A percentile compares a stretch with the other conserved stretches of the same genome.
Conservation (phyloP, 1,140 invertebrate genomes). For the Acromyrmex charruanus region DNA sequence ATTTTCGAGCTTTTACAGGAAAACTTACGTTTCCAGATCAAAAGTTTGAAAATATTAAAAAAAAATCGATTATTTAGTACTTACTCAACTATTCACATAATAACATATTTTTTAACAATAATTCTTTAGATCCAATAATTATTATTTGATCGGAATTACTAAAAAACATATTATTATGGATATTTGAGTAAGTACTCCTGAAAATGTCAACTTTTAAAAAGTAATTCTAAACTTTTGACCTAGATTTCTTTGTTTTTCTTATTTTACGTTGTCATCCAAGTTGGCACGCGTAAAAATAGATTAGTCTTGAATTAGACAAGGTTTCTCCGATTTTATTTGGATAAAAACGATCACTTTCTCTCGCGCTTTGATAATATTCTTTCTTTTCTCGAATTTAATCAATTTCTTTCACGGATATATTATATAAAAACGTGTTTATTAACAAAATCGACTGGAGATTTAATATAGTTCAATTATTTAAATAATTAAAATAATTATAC, state of each 20-base stretch:
- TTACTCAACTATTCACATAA: too few species aligned
- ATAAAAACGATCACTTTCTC: constrained; percentile 4
- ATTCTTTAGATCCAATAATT: too few species aligned
- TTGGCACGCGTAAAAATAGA: not conserved
- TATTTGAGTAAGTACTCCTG: too few species aligned
- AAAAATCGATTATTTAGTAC: too few species aligned
- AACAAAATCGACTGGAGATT: not conserved
- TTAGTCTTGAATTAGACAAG: not conserved
- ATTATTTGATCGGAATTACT: too few species aligned
- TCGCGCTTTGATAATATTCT: not conserved
- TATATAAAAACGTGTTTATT: not conserved
- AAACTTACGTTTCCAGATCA: not conserved
- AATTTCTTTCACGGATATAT: not conserved
- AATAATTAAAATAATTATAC: not conserved
- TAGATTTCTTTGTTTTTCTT: not conserved
- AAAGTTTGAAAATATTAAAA: too few species aligned
- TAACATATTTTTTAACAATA: too few species aligned
- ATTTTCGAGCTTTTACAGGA: not conserved
- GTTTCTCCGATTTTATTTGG: not conserved
- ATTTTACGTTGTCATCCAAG: not conserved
- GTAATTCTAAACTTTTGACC: too few species aligned
- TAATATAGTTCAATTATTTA: not conserved
- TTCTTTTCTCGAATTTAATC: not conserved
- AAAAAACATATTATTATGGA: too few species aligned
- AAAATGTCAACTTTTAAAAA: too few species aligned